These are phyloP conservation scores for Potorous gilbertii DNA, from an alignment of 2,797 vertebrate species.

Conservation along the genomic window DNA sequence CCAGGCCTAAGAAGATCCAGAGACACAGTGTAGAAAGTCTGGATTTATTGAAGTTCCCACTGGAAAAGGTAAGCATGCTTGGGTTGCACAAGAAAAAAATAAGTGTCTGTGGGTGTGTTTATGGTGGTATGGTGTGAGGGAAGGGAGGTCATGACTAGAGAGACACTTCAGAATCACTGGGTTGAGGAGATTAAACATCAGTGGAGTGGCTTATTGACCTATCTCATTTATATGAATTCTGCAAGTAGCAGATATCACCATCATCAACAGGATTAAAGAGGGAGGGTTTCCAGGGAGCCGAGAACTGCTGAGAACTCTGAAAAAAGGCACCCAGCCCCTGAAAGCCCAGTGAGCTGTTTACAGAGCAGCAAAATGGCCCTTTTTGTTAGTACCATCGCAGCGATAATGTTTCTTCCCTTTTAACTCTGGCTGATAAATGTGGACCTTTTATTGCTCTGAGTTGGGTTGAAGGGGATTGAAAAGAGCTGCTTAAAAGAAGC, in stretches of 20 bases:
- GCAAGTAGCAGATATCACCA: conserved; percentile 65
- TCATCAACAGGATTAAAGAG: conserved; percentile 73
- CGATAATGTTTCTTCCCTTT: not conserved
- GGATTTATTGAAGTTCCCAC: conserved; percentile 91
- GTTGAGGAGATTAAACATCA: not conserved
- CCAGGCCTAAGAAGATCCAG: conserved; percentile 93
- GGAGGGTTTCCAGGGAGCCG: conserved; percentile 70
- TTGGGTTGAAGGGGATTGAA: not conserved
- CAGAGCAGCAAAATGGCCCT: not conserved
- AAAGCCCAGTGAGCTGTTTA: conserved; percentile 61
- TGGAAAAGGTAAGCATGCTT: conserved; percentile 89
- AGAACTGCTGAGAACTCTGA: conserved; percentile 56
- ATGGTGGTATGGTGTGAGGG: not conserved
- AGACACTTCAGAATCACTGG: not conserved
- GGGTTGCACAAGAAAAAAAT: rapidly evolving
- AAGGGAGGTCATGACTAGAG: not conserved
- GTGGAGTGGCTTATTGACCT: conserved; percentile 36
- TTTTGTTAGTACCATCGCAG: not conserved
- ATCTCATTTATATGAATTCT: conserved; percentile 34
- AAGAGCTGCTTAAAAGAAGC: not conserved
- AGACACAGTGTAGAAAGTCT: conserved; percentile 93
- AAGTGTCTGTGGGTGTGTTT: not conserved
- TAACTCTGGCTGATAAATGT: conserved; percentile 9
- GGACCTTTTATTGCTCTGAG: rapidly evolving
- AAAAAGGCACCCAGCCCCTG: conserved; percentile 57